A percentile compares a stretch with the other conserved stretches of the same genome.
Conservation (phyloP, 2,888 invertebrate genomes). For the Lathronympha strigana region DNA sequence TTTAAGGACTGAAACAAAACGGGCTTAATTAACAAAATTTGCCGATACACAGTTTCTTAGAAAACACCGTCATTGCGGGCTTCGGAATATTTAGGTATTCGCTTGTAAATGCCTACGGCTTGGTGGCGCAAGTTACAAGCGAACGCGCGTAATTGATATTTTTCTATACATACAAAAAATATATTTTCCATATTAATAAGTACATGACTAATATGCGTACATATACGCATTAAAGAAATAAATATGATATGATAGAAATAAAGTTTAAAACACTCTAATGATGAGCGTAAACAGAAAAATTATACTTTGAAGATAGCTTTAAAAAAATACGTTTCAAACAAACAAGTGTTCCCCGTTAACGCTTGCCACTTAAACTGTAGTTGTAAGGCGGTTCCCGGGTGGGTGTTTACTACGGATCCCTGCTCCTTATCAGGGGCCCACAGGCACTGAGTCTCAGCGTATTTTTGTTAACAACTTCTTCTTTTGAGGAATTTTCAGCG, state of each 20-base stretch:
- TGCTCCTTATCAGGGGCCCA: slow-evolving; percentile 71
- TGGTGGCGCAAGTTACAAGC: slow-evolving; percentile 48
- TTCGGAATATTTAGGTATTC: slow-evolving; percentile 61
- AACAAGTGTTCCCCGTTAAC: slow-evolving; percentile 32
- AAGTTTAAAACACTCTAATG: no score
- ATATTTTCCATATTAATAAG: no score
- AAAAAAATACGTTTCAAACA: background rate
- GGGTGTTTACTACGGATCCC: slow-evolving; percentile 67
- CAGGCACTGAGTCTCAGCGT: slow-evolving; percentile 70
- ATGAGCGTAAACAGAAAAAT: no score
- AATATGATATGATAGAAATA: background rate
- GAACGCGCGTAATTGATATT: background rate
- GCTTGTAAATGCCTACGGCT: slow-evolving; percentile 53
- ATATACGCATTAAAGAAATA: no score
- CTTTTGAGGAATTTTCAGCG: slow-evolving; percentile 73
- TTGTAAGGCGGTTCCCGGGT: slow-evolving; percentile 51
- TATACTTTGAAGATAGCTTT: no score
- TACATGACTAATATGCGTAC: no score
- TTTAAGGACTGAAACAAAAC: slow-evolving; percentile 45
- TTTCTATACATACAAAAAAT: no score
- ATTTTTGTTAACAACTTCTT: slow-evolving; percentile 82
- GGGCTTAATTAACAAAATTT: slow-evolving; percentile 64
- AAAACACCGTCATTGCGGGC: slow-evolving; percentile 58
- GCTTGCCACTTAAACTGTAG: slow-evolving; percentile 50
- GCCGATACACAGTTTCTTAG: slow-evolving; percentile 71